These are phyloP conservation scores for Pristionchus maxplancki DNA, from an alignment of 2,888 invertebrate species.

Conservation along the genomic window DNA sequence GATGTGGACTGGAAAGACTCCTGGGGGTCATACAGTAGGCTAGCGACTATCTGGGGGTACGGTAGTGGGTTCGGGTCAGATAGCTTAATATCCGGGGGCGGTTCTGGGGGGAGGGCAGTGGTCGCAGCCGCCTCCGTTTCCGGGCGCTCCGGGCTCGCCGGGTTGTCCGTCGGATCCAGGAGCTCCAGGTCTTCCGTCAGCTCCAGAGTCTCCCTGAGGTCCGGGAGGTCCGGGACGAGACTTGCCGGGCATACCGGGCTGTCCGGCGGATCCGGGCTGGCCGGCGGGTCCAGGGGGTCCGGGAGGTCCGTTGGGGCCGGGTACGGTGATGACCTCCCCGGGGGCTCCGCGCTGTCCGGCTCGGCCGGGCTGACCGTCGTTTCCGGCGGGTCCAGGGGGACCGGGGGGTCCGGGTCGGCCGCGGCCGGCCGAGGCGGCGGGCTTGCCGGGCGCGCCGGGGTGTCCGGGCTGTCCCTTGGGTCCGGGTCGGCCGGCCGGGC, in stretches of 20 bases:
- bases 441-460: slow-evolving; percentile 60
- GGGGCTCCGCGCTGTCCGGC: slow-evolving; percentile 61
- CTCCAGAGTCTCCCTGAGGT: slow-evolving; percentile 59
- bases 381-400: slow-evolving; percentile 61
- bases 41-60: not conserved
- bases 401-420: slow-evolving; percentile 62
- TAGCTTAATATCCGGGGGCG: slow-evolving; percentile 50
- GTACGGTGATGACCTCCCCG: slow-evolving; percentile 54
- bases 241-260: slow-evolving; percentile 59
- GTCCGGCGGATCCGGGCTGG: slow-evolving; percentile 59
- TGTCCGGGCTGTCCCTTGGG: slow-evolving; percentile 56
- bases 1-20: not conserved
- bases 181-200: slow-evolving; percentile 49
- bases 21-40: not conserved
- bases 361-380: slow-evolving; percentile 60
- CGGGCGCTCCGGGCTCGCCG: slow-evolving; percentile 64
- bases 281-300: slow-evolving; percentile 63
- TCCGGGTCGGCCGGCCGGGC: slow-evolving; percentile 55
- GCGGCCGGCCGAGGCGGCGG: slow-evolving; percentile 58
- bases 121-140: slow-evolving; percentile 55
- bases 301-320: slow-evolving; percentile 58
- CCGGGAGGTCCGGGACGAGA: slow-evolving; percentile 66
- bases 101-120: slow-evolving; percentile 50
- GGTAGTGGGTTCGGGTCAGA: too few species aligned
- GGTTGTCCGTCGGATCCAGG: slow-evolving; percentile 61